phyloP scores from a whole-genome alignment of 2,888 invertebrate genomes.

The Gymnocheta viridis region DNA sequence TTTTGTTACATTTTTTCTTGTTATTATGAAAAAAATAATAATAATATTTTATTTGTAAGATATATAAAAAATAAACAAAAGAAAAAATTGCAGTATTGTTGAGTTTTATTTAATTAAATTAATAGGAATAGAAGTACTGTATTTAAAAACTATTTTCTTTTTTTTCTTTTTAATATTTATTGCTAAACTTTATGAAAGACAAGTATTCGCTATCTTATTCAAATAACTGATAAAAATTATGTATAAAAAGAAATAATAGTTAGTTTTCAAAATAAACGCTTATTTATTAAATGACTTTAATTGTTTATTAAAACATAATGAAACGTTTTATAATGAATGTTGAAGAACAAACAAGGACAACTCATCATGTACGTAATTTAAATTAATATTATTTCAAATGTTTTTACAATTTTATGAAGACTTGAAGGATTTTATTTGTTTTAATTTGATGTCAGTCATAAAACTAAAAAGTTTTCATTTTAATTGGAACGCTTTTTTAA shows the following conservation, averaged over 20 bases:
- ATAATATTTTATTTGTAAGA: constrained; percentile 25
- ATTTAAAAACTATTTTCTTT: constrained; percentile 41
- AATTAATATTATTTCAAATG: neutral
- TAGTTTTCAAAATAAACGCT: constrained; percentile 1
- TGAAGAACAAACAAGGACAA: neutral
- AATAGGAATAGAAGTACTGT: constrained; percentile 66
- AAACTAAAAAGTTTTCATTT: constrained; percentile 23
- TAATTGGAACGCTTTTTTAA: constrained; percentile 15
- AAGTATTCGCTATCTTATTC: neutral
- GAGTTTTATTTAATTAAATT: constrained; percentile 57
- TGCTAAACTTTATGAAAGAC: constrained; percentile 32
- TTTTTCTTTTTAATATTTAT: constrained; percentile 1
- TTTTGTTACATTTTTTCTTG: constrained; percentile 15
- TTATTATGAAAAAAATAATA: constrained; percentile 22
- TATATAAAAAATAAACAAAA: constrained; percentile 23
- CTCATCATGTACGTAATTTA: neutral
- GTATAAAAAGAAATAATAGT: neutral
- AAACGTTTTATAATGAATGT: neutral
- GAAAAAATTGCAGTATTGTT: constrained; percentile 26
- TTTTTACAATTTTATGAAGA: constrained; percentile 49
- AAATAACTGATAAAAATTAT: neutral
- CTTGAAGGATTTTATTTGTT: constrained; percentile 31
- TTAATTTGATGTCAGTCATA: constrained; percentile 39
- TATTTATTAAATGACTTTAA: constrained; percentile 49
- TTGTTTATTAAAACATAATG: constrained; percentile 15